Evolutionary conservation across 2,888 invertebrate species (phyloP).

Genomic region (Troilus luridus): DNA sequence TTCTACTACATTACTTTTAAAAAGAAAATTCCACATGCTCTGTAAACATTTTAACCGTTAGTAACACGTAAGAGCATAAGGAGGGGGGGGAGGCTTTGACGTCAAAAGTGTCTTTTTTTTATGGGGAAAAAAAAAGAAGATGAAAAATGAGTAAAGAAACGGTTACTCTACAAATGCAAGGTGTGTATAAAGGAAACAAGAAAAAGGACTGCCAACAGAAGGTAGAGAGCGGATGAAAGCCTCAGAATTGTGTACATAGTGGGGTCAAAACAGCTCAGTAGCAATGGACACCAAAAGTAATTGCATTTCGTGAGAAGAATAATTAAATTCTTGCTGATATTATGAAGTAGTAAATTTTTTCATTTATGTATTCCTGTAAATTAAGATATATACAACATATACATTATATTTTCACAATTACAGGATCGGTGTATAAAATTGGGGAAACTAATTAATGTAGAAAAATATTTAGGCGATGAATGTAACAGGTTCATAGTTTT

Average conservation of each 20-base stretch:
- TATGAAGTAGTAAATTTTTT: no score
- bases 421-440: no score
- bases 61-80: background rate
- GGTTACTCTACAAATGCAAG: background rate
- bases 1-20: constrained; percentile 43
- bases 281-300: background rate
- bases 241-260: background rate
- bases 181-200: constrained; percentile 11
- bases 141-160: background rate
- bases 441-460: no score
- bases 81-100: background rate
- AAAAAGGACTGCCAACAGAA: background rate
- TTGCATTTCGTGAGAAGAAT: background rate
- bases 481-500: no score
- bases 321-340: background rate
- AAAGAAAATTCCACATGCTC: constrained; percentile 16
- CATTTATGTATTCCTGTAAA: no score
- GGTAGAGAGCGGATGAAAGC: background rate
- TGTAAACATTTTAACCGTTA: constrained; percentile 8
- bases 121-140: background rate
- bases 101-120: constrained; percentile 8
- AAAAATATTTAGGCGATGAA: no score
- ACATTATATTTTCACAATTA: no score
- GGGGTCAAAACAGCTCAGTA: background rate
- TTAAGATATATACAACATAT: no score